Evolutionary conservation across 1,140 invertebrate species (phyloP).

Genomic region (Zaprionus inermis): DNA sequence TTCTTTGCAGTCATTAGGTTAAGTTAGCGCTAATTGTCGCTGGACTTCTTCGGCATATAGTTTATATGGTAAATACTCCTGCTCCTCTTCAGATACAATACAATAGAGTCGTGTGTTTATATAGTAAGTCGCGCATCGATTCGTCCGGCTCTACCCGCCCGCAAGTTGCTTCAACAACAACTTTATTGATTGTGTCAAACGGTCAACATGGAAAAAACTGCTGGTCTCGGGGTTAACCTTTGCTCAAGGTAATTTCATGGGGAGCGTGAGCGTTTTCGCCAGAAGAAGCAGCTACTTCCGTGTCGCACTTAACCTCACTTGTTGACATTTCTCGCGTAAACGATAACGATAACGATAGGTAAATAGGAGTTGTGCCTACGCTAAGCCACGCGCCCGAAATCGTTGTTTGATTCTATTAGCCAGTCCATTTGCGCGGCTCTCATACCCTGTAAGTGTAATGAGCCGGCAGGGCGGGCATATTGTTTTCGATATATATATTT

Average conservation of each 20-base stretch:
- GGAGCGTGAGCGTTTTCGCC: conserved; percentile 15
- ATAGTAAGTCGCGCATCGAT: background rate
- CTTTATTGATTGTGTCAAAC: conserved; percentile 5
- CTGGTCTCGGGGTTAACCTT: conserved; percentile 9
- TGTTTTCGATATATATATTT: too few species aligned
- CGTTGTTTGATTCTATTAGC: conserved; percentile 47
- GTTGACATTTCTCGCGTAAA: conserved; percentile 45
- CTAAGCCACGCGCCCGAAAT: conserved; percentile 18
- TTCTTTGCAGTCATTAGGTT: background rate
- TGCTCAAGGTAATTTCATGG: conserved; percentile 17
- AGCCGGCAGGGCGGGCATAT: too few species aligned
- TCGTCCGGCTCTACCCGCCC: background rate
- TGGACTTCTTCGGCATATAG: background rate
- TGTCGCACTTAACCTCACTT: conserved; percentile 44
- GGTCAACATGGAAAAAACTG: background rate
- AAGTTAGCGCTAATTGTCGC: background rate
- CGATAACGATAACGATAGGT: conserved; percentile 55
- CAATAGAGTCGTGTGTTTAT: too few species aligned
- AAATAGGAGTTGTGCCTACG: conserved; percentile 32
- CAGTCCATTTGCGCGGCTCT: background rate
- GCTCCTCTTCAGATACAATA: background rate
- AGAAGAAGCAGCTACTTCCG: conserved; percentile 22
- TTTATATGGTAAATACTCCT: background rate
- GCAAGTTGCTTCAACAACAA: background rate
- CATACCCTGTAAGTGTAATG: background rate